Base-by-base conservation (phyloP, 2,797 vertebrate species). In the Heterohyrax brucei region DNA sequence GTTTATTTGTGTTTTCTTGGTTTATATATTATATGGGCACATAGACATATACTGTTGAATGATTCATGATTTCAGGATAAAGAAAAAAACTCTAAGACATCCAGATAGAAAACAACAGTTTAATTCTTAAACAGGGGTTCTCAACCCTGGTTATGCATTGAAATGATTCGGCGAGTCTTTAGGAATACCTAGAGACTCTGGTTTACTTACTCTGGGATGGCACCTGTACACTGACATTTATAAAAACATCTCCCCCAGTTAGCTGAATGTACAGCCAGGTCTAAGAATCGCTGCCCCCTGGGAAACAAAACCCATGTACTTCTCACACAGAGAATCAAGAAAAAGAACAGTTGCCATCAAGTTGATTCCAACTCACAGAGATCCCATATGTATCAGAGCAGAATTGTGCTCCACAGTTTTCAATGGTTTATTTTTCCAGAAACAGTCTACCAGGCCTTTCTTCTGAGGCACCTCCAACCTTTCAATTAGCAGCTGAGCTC, bases 131-230 rank as follows among this genome's bases (percentile, higher is more conserved):
- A 44, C 59, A 85, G 44, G 70, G 13, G 39, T 86, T 95, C 83
- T 94, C 28, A 87, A 26, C 28, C 30, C 48, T 87, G 90, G 77
- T 26, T 48, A 33, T 26, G 6, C 33, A 33, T 56, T 95, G 64
- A 92, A 95, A 82, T 94, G n/a, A 80, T 21, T 73, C 28, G 46
- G 53, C 33, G n/a, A 88, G 28, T 5, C 70, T 93, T 92, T 91
- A 18, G 70, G 86, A 82, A 33, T 56, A 90, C 8, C 50, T 48
- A 89, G 48, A 84, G 39, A 64, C 61, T 87, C 87, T 92, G 46
- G 66, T 62, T 92, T 83, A 79, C 91, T 89, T 59, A 50, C 62
- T 78, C 39, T 88, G 21, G 26, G 28, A 56, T 48, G 39, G 64
- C 76, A 33, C 6, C 28, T 44, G 5, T 8, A 26, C 53, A 92